Evolutionary conservation across 2,888 invertebrate genomes (phyloP).

Genomic region (Cephus rjabovi): DNA sequence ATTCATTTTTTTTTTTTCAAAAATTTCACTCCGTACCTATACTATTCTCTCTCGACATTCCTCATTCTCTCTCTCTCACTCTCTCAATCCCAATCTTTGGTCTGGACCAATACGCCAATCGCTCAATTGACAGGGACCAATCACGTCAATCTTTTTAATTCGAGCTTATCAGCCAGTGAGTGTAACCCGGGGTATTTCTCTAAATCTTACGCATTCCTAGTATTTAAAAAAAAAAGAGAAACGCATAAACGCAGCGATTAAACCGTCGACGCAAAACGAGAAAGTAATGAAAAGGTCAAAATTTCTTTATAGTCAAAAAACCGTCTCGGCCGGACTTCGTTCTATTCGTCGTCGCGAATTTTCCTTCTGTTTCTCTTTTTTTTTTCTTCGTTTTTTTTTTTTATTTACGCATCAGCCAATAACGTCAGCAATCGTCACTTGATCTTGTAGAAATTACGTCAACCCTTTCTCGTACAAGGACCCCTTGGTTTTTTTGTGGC

Average conservation of each 20-base stretch:
- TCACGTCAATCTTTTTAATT: neutral
- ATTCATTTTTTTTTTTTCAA: neutral
- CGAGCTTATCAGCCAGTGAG: neutral
- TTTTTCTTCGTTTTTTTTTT: neutral
- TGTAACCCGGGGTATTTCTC: slow-evolving; percentile 1
- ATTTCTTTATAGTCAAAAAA: neutral
- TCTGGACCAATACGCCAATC: neutral
- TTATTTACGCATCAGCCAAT: neutral
- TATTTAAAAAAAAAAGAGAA: neutral
- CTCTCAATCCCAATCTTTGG: neutral
- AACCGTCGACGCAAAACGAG: neutral
- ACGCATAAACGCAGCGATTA: neutral
- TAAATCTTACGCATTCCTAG: slow-evolving; percentile 5
- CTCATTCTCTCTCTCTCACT: neutral
- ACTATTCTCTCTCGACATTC: neutral
- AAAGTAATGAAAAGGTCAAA: neutral
- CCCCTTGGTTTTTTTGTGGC: neutral
- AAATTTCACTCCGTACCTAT: neutral
- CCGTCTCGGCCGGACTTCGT: slow-evolving; percentile 1
- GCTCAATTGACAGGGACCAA: neutral
- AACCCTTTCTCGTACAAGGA: neutral
- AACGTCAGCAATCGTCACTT: neutral
- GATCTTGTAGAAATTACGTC: neutral
- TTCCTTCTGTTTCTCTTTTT: slow-evolving; percentile 10
- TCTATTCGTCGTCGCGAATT: neutral